Evolutionary conservation across 2,888 invertebrate genomes (phyloP).

Genomic region (Chrysotoxum bicinctum): DNA sequence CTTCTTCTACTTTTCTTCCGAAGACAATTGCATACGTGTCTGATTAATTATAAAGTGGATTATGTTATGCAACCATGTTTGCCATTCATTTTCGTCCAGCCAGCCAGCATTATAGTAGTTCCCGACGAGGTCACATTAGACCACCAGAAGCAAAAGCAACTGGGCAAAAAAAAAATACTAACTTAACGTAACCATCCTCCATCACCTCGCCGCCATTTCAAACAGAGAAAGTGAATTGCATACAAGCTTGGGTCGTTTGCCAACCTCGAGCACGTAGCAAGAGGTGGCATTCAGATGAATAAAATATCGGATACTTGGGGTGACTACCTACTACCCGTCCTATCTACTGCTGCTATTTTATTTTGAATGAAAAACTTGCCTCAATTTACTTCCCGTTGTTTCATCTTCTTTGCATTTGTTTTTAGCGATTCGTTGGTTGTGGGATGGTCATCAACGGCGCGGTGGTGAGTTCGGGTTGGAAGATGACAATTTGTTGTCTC

Average conservation of each 20-base stretch:
- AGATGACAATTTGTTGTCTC: constrained; percentile 58
- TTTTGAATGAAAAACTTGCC: constrained; percentile 69
- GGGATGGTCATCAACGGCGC: neutral
- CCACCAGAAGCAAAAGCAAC: constrained; percentile 33
- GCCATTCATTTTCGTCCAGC: constrained; percentile 68
- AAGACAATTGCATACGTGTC: constrained; percentile 79
- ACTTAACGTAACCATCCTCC: constrained; percentile 46
- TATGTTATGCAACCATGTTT: constrained; percentile 74
- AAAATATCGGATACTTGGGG: constrained; percentile 70
- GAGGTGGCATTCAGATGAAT: constrained; percentile 69
- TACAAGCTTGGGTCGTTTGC: constrained; percentile 70
- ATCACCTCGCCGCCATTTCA: constrained; percentile 25
- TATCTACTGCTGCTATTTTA: constrained; percentile 37
- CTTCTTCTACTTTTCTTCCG: constrained; percentile 13
- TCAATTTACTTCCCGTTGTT: constrained; percentile 72
- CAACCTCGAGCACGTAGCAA: constrained; percentile 69
- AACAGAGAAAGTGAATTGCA: constrained; percentile 71
- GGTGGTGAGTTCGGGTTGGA: constrained; percentile 1
- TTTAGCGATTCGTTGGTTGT: constrained; percentile 15
- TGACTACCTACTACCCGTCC: constrained; percentile 28
- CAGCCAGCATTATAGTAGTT: constrained; percentile 21
- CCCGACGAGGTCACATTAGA: constrained; percentile 70
- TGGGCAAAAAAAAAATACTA: constrained; percentile 26
- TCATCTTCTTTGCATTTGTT: constrained; percentile 72
- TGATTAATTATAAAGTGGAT: constrained; percentile 80